Evolutionary conservation across 2,797 vertebrate genomes (phyloP).

Genomic region (Spheniscus humboldti): DNA sequence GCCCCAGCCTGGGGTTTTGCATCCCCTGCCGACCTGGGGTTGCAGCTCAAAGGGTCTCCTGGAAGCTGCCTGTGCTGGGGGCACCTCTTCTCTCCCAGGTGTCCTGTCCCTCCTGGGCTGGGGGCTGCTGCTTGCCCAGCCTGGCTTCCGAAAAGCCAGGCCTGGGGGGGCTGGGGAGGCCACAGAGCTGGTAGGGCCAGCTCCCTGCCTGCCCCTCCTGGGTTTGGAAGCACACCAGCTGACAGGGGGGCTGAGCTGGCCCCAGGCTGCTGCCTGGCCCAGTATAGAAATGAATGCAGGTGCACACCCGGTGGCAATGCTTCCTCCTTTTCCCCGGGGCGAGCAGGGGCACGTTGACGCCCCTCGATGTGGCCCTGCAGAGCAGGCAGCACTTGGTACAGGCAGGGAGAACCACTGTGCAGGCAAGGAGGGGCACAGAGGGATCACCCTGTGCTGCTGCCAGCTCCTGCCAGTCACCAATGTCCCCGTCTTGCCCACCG

Average conservation of each 20-base stretch:
- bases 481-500: not conserved
- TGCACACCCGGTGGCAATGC: not conserved
- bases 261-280: not conserved
- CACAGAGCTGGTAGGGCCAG: not conserved
- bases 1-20: not conserved
- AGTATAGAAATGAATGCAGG: not conserved
- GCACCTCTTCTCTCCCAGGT: not conserved
- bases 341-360: not conserved
- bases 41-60: not conserved
- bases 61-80: not conserved
- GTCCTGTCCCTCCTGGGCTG: not conserved
- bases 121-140: not conserved
- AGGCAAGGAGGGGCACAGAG: not conserved
- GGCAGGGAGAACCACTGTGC: not conserved
- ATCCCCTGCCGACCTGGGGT: fast-evolving
- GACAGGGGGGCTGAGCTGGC: not conserved
- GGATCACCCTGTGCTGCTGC: not conserved
- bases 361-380: not conserved
- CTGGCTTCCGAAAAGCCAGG: not conserved
- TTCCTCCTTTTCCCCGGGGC: not conserved
- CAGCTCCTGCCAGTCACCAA: not conserved
- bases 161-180: not conserved
- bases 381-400: not conserved
- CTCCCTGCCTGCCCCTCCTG: not conserved
- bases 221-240: not conserved